Percentiles rank a stretch among this genome's conserved stretches.
Evolutionary conservation across 2,113 vertebrate genomes (phyloP).

Genomic region (Piaya cayana): DNA sequence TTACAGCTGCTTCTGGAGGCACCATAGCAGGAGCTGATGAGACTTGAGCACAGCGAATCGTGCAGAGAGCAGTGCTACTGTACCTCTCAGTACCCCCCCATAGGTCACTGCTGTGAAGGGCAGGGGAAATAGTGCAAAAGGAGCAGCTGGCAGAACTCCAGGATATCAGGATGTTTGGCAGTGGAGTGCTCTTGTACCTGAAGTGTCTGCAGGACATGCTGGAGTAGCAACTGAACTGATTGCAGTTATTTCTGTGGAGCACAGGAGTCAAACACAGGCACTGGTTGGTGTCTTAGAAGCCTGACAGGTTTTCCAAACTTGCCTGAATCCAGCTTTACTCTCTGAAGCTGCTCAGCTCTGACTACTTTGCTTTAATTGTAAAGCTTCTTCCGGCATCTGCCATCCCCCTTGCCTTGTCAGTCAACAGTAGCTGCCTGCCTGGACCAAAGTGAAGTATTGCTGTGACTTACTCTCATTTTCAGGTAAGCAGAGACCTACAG

Average conservation of each 20-base stretch:
- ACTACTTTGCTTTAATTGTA: neutral
- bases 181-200: neutral
- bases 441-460: neutral
- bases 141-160: neutral
- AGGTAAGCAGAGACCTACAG: neutral
- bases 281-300: neutral
- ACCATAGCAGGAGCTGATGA: neutral
- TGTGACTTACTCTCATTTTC: neutral
- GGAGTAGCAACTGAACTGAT: accelerated
- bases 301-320: neutral
- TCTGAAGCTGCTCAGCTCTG: neutral
- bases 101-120: neutral
- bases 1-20: neutral
- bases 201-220: neutral
- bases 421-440: neutral
- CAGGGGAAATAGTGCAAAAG: neutral
- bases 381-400: neutral
- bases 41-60: neutral
- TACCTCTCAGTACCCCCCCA: neutral
- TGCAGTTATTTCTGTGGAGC: neutral
- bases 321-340: neutral
- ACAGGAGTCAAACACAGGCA: neutral
- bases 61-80: neutral
- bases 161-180: neutral
- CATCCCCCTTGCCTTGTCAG: neutral